These are phyloP conservation scores for Lordiphosa collinella DNA, from an alignment of 1,140 invertebrate genomes.

Conservation along the genomic window DNA sequence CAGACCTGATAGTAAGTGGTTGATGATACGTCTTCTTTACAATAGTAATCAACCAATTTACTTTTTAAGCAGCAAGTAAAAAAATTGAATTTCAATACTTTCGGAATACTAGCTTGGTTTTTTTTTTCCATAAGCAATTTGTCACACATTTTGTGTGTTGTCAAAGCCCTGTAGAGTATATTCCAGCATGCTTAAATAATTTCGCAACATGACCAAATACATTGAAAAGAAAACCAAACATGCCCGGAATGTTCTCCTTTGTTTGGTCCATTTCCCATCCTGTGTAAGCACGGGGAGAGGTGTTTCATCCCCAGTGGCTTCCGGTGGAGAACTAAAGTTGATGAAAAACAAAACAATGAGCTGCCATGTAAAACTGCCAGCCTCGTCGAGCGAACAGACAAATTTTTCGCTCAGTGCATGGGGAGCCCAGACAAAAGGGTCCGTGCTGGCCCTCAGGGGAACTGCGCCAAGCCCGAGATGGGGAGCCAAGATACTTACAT, in stretches of 20 bases:
- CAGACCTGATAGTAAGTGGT: no score
- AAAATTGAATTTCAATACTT: no score
- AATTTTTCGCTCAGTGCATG: conserved; percentile 40
- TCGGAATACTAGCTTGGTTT: no score
- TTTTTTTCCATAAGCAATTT: no score
- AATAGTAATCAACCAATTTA: no score
- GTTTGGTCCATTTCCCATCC: neutral
- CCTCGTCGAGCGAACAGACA: conserved; percentile 43
- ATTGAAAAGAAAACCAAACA: conserved; percentile 17
- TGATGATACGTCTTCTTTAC: no score
- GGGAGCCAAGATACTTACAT: conserved; percentile 32
- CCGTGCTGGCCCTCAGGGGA: conserved; percentile 41
- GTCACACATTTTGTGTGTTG: no score
- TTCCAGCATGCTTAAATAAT: no score
- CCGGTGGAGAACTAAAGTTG: conserved; percentile 51
- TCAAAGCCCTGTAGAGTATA: no score
- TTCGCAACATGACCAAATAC: no score
- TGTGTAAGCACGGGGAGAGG: neutral
- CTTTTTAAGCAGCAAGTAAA: no score
- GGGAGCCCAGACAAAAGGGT: conserved; percentile 22
- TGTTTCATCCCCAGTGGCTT: conserved; percentile 26
- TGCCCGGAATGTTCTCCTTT: conserved; percentile 4
- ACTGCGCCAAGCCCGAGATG: conserved; percentile 35
- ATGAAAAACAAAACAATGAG: conserved; percentile 71
- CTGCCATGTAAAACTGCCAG: conserved; percentile 58